Conservation (phyloP, 2,797 vertebrate species). For the Enteromius mattozi region DNA sequence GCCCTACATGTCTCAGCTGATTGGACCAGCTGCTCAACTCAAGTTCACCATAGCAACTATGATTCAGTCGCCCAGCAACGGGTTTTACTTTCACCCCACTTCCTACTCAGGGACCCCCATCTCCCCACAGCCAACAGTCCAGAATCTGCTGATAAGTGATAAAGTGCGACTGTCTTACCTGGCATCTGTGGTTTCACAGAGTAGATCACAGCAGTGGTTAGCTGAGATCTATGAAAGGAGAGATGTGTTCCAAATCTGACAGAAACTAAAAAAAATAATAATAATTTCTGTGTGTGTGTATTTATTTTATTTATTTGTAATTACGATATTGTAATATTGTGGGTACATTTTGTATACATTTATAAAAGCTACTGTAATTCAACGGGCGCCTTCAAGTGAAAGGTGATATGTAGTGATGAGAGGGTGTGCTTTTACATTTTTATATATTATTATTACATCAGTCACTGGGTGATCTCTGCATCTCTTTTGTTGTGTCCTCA, state of each 20-base stretch:
- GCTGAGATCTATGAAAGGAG: background rate
- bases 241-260: background rate
- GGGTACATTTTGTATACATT: background rate
- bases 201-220: constrained; percentile 16
- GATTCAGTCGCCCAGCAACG: constrained; percentile 84
- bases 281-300: background rate
- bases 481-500: background rate
- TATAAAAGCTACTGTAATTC: background rate
- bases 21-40: constrained; percentile 84
- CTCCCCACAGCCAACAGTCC: constrained; percentile 50
- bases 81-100: constrained; percentile 67
- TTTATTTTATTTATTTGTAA: too few relatives aligned
- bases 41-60: constrained; percentile 88
- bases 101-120: constrained; percentile 56
- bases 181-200: constrained; percentile 29
- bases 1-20: constrained; percentile 80
- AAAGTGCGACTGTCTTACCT: constrained; percentile 34
- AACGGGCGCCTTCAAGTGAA: constrained; percentile 37
- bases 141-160: constrained; percentile 45
- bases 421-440: constrained; percentile 28
- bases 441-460: background rate
- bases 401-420: constrained; percentile 46
- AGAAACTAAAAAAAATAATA: background rate
- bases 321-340: background rate
- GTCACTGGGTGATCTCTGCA: background rate